Base-by-base conservation (phyloP, 2,113 vertebrate genomes). In the Copsychus sechellarum region DNA sequence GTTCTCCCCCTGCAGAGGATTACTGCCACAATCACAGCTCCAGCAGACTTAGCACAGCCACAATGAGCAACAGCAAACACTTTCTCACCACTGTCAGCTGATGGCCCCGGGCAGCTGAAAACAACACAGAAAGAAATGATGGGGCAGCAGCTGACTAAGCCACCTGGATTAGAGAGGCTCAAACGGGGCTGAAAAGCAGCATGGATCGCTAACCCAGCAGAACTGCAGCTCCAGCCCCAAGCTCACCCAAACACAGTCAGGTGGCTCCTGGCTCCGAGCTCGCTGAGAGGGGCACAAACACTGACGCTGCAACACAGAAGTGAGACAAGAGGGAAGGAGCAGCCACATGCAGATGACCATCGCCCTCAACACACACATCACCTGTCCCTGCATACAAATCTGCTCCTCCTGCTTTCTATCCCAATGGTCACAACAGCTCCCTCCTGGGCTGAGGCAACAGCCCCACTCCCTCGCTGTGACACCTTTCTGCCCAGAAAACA, bases 111-210 rank as follows among this genome's bases (percentile, higher is more conserved):
- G 38, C 13, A 0, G 42, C 38, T 0, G 2, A 62, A 79, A 91
- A 83, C 95, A 96, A 45, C 88, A 40, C 80, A 64, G 67, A 79
- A 86, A 94, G 74, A 95, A 93, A 40, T n/a, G 91, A 93, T 77
- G 77, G 93, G 62, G 53, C 84, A 95, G 95, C 91, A 92, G 34
- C 16, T 80, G 85, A n/a, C 5, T 95, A 91, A 93, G 48, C 91
- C 62, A 26, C 88, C 15, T 1, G 48, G 93, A 95, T 96, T 95
- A 96, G 31, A 54, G 33, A 45, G 88, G 81, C 95, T 95, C 93
- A 91, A n/a, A 40, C 1, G 2, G 10, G 71, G n/a, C 71, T 72
- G 57, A 74, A 70, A 91, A 71, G 47, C 81, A 24, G 66, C 88
- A 11, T 4, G 71, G 5, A 79, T 31, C 0, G 57, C 95, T 82